phyloP scores from a whole-genome alignment of 2,797 vertebrate genomes.

The Echeneis naucrates region DNA sequence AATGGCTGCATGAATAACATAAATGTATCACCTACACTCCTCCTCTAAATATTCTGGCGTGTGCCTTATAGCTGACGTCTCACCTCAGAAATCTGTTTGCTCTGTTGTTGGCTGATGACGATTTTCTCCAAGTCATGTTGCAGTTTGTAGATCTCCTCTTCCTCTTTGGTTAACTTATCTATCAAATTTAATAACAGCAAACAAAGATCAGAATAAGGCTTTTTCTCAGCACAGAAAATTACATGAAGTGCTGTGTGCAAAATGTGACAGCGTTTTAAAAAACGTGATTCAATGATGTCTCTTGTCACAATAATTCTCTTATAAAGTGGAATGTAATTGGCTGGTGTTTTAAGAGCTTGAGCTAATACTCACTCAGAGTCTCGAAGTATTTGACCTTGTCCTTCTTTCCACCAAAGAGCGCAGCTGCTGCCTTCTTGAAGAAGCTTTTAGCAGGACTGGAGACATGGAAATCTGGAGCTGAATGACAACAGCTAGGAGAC shows the following conservation, averaged over 20 bases:
- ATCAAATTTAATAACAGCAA: conserved; percentile 25
- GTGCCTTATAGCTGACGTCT: conserved; percentile 27
- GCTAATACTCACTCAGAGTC: conserved; percentile 89
- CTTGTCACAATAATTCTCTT: background rate
- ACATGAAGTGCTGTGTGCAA: background rate
- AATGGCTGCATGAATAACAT: conserved; percentile 38
- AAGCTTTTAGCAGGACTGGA: conserved; percentile 98
- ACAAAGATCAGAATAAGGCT: conserved; percentile 22
- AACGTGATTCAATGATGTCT: background rate
- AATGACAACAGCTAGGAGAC: conserved; percentile 94
- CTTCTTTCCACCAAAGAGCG: conserved; percentile 95
- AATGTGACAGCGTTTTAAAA: background rate
- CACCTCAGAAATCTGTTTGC: conserved; percentile 89
- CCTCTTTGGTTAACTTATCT: conserved; percentile 95
- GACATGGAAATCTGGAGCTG: conserved; percentile 95
- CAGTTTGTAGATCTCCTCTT: conserved; percentile 98
- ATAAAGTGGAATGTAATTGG: conserved; percentile 6
- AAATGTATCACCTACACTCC: conserved; percentile 13
- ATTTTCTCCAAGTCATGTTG: conserved; percentile 93
- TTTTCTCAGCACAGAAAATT: background rate
- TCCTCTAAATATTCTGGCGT: conserved; percentile 16
- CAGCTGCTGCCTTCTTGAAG: conserved; percentile 98
- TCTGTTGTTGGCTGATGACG: conserved; percentile 90
- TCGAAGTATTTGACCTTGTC: conserved; percentile 98
- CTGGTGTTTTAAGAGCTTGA: background rate